Evolutionary conservation across 1,140 invertebrate genomes (phyloP).

Genomic region (Eurytemora carolleeae): DNA sequence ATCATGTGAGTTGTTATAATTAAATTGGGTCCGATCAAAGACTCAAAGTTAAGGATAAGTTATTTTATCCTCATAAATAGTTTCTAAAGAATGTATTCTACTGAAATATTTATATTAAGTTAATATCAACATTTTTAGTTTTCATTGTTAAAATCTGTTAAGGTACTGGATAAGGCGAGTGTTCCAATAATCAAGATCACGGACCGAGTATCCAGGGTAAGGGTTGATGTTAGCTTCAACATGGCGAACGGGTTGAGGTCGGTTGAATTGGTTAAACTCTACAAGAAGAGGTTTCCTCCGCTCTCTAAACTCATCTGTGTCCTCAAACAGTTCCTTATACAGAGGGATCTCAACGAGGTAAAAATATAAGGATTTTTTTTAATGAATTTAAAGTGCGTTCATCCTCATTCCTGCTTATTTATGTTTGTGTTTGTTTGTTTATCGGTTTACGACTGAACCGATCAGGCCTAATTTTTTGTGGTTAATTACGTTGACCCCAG

Average conservation of each 20-base stretch:
- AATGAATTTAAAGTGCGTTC: background rate
- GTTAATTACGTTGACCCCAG: background rate
- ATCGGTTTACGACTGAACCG: too few species aligned
- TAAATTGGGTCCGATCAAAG: too few species aligned
- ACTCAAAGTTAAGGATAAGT: too few species aligned
- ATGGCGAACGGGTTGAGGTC: conserved; percentile 88
- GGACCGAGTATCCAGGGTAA: conserved; percentile 77
- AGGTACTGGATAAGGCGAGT: background rate
- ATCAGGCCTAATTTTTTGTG: too few species aligned
- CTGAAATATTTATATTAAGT: too few species aligned
- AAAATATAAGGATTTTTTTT: conserved; percentile 2
- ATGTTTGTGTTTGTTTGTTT: too few species aligned
- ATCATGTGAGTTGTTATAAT: too few species aligned
- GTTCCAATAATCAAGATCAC: conserved; percentile 83
- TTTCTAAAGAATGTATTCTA: too few species aligned
- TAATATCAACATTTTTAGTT: too few species aligned
- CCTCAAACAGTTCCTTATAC: conserved; percentile 88
- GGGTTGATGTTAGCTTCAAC: conserved; percentile 95
- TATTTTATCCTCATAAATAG: too few species aligned
- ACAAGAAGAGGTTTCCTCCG: conserved; percentile 54
- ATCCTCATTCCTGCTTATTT: background rate
- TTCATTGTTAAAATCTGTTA: too few species aligned
- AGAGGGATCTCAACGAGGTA: conserved; percentile 89
- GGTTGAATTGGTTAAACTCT: conserved; percentile 77
- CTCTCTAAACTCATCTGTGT: conserved; percentile 84